phyloP scores from a whole-genome alignment of 2,113 vertebrate species.

The Calyptomena viridis region DNA sequence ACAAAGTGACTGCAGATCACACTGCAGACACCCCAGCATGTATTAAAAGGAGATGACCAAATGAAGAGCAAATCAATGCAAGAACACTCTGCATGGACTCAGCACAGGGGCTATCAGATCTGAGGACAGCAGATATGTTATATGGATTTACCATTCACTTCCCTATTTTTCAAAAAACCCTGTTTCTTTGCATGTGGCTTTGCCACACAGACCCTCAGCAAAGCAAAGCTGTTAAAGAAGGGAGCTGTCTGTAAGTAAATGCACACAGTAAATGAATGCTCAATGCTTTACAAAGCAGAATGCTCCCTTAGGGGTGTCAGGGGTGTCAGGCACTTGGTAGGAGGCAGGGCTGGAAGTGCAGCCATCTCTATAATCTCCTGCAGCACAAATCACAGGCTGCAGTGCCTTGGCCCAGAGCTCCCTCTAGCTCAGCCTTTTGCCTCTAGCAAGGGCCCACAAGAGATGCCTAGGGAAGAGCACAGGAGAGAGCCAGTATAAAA shows the following conservation, averaged over 20 bases:
- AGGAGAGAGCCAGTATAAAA: not conserved
- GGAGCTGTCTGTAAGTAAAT: not conserved
- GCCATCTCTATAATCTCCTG: not conserved
- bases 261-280: not conserved
- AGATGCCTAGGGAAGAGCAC: not conserved
- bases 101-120: not conserved
- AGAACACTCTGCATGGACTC: not conserved
- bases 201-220: not conserved
- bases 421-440: slow-evolving; percentile 48
- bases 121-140: not conserved
- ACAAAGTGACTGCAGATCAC: not conserved
- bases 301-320: not conserved
- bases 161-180: not conserved
- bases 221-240: not conserved
- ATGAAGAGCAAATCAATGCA: not conserved
- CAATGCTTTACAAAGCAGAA: not conserved
- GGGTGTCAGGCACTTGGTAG: not conserved
- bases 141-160: not conserved
- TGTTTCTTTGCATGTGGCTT: not conserved
- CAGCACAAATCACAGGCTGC: not conserved
- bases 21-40: not conserved
- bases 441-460: not conserved
- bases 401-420: slow-evolving; percentile 46
- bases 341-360: not conserved
- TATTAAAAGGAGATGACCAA: not conserved